A percentile compares a stretch with the other conserved stretches of the same genome.
Conservation (phyloP, 2,797 vertebrate genomes). For the Oophaga sylvatica region DNA sequence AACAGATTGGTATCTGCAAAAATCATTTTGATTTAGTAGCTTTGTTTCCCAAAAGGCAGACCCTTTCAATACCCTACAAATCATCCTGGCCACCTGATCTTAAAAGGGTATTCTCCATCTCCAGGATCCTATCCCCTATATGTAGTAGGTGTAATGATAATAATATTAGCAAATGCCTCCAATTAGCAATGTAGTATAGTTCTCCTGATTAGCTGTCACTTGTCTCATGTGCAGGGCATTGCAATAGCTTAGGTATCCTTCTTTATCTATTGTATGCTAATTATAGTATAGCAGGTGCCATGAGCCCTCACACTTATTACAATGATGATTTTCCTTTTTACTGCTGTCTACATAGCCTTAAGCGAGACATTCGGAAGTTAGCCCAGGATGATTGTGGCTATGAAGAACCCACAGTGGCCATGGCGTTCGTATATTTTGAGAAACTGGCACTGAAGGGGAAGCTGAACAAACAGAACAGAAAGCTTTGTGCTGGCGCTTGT, state of each 20-base stretch:
- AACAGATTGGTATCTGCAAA: no score
- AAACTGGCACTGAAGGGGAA: slow-evolving; percentile 97
- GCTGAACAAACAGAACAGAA: slow-evolving; percentile 97
- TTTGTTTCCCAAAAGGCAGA: no score
- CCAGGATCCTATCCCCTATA: no score
- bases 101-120: no score
- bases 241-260: no score
- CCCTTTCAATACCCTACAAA: no score
- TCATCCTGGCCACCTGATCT: no score
- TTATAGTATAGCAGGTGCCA: background rate
- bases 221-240: background rate
- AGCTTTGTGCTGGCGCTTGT: slow-evolving; percentile 94
- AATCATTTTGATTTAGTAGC: no score
- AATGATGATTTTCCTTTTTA: background rate
- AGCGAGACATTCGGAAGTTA: slow-evolving; percentile 94
- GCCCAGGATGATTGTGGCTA: slow-evolving; percentile 93
- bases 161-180: no score
- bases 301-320: background rate
- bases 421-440: slow-evolving; percentile 99
- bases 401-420: slow-evolving; percentile 94
- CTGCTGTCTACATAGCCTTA: slow-evolving; percentile 79
- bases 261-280: no score
- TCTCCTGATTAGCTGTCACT: background rate
- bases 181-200: no score
- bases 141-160: no score